Evolutionary conservation across 2,113 vertebrate genomes (phyloP).

Genomic region (Riparia riparia): DNA sequence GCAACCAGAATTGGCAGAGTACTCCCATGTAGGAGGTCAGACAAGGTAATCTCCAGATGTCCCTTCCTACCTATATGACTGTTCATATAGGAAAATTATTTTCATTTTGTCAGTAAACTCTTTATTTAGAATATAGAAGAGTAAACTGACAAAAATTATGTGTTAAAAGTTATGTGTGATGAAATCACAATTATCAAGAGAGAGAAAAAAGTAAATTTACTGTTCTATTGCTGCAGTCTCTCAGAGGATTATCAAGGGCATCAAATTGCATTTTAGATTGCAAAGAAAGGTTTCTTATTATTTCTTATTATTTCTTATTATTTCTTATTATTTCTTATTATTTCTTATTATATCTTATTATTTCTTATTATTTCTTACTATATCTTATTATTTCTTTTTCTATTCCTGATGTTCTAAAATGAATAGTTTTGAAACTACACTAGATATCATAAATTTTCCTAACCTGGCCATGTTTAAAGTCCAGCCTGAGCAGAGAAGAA

Average conservation of each 20-base stretch:
- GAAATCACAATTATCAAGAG: not conserved
- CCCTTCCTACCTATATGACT: not conserved
- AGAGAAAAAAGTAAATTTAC: not conserved
- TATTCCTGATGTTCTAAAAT: not conserved
- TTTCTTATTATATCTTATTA: not conserved
- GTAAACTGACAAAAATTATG: not conserved
- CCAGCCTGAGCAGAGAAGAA: not conserved
- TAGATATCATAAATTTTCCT: not conserved
- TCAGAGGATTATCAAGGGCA: not conserved
- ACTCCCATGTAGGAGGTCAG: fast-evolving
- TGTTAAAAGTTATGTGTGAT: not conserved
- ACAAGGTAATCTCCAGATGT: not conserved
- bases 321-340: not conserved
- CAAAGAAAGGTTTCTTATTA: fast-evolving
- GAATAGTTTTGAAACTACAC: not conserved
- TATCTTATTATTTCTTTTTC: fast-evolving
- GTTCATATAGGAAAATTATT: not conserved
- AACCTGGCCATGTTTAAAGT: not conserved
- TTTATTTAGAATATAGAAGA: not conserved
- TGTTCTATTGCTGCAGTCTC: not conserved
- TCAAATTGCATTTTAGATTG: not conserved
- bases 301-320: not conserved
- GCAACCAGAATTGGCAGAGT: not conserved
- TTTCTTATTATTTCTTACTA: not conserved
- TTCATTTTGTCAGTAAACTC: not conserved